A percentile compares a stretch with the other conserved stretches of the same genome.
These are phyloP conservation scores for Folsomia candida DNA, from an alignment of 2,888 invertebrate species.

Conservation along the genomic window DNA sequence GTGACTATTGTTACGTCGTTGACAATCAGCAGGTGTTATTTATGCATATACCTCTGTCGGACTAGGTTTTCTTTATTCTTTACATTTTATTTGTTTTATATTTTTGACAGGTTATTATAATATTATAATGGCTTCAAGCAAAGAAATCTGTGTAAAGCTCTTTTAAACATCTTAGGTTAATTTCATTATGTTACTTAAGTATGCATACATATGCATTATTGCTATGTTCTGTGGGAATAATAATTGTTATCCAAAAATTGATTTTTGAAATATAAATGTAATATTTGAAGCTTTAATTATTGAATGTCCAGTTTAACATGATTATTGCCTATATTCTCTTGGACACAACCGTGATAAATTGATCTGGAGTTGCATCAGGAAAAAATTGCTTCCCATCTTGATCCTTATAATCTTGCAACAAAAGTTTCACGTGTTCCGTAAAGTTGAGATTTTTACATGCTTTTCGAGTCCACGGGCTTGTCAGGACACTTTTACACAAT, in stretches of 20 bases:
- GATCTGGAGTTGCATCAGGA: background rate
- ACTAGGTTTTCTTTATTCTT: no score
- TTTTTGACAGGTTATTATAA: no score
- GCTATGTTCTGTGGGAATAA: background rate
- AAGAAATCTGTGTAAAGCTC: no score
- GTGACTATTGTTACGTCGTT: background rate
- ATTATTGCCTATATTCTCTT: background rate
- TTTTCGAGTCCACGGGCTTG: slow-evolving; percentile 37
- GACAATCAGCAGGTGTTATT: background rate
- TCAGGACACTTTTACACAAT: slow-evolving; percentile 33
- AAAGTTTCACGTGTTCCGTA: slow-evolving; percentile 23
- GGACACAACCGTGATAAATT: background rate
- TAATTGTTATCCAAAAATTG: background rate
- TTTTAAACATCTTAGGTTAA: no score
- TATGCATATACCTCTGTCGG: background rate
- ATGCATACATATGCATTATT: background rate
- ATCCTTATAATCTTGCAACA: slow-evolving; percentile 29
- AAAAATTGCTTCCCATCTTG: background rate
- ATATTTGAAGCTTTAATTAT: no score
- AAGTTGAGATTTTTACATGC: slow-evolving; percentile 29
- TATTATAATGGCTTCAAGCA: background rate
- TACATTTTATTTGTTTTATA: no score
- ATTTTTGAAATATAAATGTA: no score
- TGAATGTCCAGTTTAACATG: no score
- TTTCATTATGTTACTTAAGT: background rate